These are phyloP conservation scores for Tigriopus japonicus DNA, from an alignment of 1,140 invertebrate genomes.

Conservation along the genomic window DNA sequence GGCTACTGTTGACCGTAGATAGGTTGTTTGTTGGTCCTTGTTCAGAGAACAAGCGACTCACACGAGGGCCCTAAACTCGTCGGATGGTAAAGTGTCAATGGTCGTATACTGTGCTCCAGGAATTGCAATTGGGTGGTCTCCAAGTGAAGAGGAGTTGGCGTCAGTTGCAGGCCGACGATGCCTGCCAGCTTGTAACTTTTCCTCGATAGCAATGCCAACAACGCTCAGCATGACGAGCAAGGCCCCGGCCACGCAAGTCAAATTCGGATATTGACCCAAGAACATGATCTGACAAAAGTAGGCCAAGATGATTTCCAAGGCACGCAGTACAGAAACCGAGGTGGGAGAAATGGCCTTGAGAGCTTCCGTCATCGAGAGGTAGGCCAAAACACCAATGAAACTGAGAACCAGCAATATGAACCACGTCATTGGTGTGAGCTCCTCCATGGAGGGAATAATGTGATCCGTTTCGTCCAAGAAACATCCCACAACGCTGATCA, in stretches of 20 bases:
- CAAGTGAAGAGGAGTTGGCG: too few relatives aligned
- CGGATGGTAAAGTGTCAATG: too few relatives aligned
- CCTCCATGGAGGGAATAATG: not conserved
- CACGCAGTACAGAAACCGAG: constrained; percentile 1
- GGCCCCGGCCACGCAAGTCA: not conserved
- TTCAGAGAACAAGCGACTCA: too few relatives aligned
- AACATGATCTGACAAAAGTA: not conserved
- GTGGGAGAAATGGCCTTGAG: not conserved
- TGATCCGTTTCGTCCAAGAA: not conserved
- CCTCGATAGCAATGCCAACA: not conserved
- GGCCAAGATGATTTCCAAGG: constrained; percentile 9
- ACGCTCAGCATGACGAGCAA: not conserved
- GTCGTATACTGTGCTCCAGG: too few relatives aligned
- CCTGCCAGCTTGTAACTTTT: not conserved
- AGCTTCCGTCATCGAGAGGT: constrained; percentile 3
- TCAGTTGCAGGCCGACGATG: too few relatives aligned
- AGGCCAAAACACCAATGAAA: not conserved
- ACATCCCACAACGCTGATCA: not conserved
- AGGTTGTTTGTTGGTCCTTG: too few relatives aligned
- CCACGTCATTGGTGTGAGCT: not conserved
- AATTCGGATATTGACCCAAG: not conserved
- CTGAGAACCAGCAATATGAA: not conserved
- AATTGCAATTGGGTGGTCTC: too few relatives aligned
- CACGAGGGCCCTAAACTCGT: too few relatives aligned
- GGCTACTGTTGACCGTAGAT: too few relatives aligned